Conservation (phyloP, 2,888 invertebrate genomes). For the Calameuta filiformis region DNA sequence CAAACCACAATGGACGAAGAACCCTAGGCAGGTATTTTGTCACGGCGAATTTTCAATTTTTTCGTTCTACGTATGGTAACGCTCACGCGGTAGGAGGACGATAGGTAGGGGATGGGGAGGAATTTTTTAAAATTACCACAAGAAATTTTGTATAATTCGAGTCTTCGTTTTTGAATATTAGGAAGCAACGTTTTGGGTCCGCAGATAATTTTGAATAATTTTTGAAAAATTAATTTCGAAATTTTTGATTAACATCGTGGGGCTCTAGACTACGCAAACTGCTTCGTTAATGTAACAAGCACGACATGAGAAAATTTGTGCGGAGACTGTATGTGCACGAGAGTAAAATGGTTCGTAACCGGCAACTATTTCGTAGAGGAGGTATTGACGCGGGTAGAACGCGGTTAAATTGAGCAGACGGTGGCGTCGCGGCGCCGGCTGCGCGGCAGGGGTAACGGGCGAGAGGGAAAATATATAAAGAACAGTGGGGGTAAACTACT, state of each 20-base stretch:
- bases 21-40: slow-evolving; percentile 22
- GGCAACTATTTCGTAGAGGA: background rate
- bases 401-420: slow-evolving; percentile 21
- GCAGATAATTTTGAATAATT: too few species aligned
- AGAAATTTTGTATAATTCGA: too few species aligned
- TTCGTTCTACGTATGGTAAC: background rate
- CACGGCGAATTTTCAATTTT: slow-evolving; percentile 26
- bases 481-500: slow-evolving; percentile 53
- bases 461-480: slow-evolving; percentile 49
- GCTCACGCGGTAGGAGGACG: too few species aligned
- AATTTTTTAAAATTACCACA: too few species aligned
- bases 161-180: too few species aligned
- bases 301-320: too few species aligned
- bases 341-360: background rate
- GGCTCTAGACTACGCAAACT: too few species aligned
- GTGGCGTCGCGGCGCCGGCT: slow-evolving; percentile 27
- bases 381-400: slow-evolving; percentile 8
- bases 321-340: background rate
- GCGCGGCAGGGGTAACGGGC: slow-evolving; percentile 32
- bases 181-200: too few species aligned
- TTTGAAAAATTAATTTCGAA: too few species aligned
- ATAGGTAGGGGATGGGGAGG: too few species aligned
- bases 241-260: too few species aligned
- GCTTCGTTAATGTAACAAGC: too few species aligned
- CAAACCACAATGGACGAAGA: slow-evolving; percentile 27